phyloP scores from a whole-genome alignment of 2,797 vertebrate genomes.

The Anguilla marmorata region DNA sequence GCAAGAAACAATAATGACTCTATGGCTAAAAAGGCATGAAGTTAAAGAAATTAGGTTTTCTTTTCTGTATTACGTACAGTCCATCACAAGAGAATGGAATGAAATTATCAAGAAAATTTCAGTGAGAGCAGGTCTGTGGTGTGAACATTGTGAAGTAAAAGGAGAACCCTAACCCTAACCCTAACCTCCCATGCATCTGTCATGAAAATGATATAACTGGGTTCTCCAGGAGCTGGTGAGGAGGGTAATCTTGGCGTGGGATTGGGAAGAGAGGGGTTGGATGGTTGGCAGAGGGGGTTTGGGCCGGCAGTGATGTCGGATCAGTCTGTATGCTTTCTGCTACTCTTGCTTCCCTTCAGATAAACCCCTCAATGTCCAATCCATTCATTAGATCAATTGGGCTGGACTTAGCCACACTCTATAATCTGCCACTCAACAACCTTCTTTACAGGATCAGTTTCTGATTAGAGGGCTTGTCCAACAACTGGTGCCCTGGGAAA shows the following conservation, averaged over 20 bases:
- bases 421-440: not conserved
- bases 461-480: slow-evolving; percentile 13
- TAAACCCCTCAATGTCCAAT: not conserved
- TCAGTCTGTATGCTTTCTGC: not conserved
- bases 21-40: too few relatives aligned
- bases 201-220: not conserved
- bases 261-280: not conserved
- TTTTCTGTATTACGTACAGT: not conserved
- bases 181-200: not conserved
- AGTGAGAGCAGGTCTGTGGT: not conserved
- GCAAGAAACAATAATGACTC: not conserved
- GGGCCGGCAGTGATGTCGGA: too few relatives aligned
- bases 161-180: not conserved
- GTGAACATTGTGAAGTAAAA: not conserved
- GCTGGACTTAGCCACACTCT: slow-evolving; percentile 22
- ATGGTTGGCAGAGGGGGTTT: not conserved
- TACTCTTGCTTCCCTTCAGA: not conserved
- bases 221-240: not conserved
- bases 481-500: not conserved
- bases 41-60: too few relatives aligned
- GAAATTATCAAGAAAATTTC: not conserved
- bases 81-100: not conserved
- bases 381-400: slow-evolving; percentile 23
- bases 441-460: not conserved
- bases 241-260: not conserved